Percentiles rank a stretch among this genome's conserved stretches.
phyloP scores from a whole-genome alignment of 2,888 invertebrate genomes.

The Luperina testacea region DNA sequence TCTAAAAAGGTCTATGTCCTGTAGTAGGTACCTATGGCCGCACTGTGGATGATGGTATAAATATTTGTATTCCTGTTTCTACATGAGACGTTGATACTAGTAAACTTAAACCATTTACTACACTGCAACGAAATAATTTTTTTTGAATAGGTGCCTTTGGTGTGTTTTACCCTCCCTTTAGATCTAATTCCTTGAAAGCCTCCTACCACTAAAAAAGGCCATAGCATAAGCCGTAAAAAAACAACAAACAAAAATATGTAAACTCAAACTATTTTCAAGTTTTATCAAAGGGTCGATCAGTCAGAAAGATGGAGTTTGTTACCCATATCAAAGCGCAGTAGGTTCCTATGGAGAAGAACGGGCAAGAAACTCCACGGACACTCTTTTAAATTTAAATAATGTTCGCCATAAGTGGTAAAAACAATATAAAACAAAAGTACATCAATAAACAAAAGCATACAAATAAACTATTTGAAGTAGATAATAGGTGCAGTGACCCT shows the following conservation, averaged over 20 bases:
- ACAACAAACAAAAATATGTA: neutral
- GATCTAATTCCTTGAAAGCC: constrained; percentile 1
- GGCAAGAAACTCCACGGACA: neutral
- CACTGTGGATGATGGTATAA: neutral
- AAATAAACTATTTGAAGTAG: constrained; percentile 54
- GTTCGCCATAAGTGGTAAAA: neutral
- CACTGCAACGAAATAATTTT: neutral
- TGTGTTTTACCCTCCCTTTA: too few species aligned
- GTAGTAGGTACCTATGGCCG: too few species aligned
- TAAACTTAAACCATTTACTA: neutral
- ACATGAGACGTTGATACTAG: neutral
- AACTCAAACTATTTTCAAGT: neutral
- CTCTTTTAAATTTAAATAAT: neutral
- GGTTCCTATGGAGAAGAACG: neutral
- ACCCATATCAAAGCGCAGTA: neutral
- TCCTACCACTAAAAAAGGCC: neutral
- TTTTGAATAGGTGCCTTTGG: neutral
- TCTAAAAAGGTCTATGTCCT: too few species aligned
- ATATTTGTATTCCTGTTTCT: neutral
- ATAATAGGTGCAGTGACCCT: constrained; percentile 63
- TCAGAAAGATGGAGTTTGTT: neutral
- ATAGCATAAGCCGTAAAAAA: neutral
- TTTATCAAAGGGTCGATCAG: neutral
- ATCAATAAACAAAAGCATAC: constrained; percentile 31
- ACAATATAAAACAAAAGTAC: constrained; percentile 14